phyloP scores from a whole-genome alignment of 2,797 vertebrate genomes.

The Orientallactaga sibirica region DNA sequence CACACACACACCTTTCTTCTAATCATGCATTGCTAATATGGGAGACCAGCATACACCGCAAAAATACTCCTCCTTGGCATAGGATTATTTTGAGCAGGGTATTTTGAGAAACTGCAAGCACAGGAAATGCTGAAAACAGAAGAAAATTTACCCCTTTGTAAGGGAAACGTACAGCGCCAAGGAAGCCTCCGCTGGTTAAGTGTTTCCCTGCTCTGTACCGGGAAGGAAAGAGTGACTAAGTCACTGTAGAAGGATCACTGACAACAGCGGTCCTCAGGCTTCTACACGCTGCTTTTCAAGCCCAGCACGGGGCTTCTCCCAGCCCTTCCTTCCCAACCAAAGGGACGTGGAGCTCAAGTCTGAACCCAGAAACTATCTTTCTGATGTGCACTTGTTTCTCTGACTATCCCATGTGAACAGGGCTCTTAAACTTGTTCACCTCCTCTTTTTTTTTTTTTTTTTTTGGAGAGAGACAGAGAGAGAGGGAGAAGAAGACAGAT shows the following conservation, averaged over 20 bases:
- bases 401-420: too few relatives aligned
- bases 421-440: too few relatives aligned
- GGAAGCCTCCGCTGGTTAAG: background rate
- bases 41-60: background rate
- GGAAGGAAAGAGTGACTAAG: background rate
- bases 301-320: background rate
- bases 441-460: too few relatives aligned
- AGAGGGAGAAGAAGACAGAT: too few relatives aligned
- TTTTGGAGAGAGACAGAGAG: too few relatives aligned
- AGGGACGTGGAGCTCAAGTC: too few relatives aligned
- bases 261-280: background rate
- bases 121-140: conserved; percentile 27
- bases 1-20: background rate
- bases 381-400: too few relatives aligned
- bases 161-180: background rate
- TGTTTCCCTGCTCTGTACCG: background rate
- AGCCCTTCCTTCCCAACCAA: background rate
- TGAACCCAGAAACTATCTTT: too few relatives aligned
- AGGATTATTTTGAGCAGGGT: conserved; percentile 26
- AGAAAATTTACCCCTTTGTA: background rate
- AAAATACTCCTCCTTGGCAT: conserved; percentile 4
- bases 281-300: background rate
- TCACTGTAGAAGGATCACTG: background rate
- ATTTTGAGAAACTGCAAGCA: conserved; percentile 47
- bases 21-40: background rate